These are phyloP conservation scores for Chironomus striatipennis DNA, from an alignment of 1,140 invertebrate species.

Conservation along the genomic window DNA sequence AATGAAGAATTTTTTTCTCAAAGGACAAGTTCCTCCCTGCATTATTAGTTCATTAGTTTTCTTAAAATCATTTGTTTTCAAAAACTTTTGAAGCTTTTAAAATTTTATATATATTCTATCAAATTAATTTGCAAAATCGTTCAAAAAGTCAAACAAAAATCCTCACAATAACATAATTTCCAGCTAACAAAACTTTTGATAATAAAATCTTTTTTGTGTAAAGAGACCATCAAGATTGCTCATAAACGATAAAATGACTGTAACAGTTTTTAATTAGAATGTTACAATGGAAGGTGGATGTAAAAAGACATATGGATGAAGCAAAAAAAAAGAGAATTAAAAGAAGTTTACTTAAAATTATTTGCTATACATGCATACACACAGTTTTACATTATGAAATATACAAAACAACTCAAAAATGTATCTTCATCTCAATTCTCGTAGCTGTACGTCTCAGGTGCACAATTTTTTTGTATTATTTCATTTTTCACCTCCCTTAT, in stretches of 20 bases:
- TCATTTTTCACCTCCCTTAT: no score
- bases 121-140: no score
- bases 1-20: no score
- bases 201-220: not conserved
- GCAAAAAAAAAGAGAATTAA: not conserved
- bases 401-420: no score
- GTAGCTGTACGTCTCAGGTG: not conserved
- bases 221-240: not conserved
- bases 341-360: not conserved
- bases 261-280: constrained; percentile 2
- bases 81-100: no score
- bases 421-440: no score
- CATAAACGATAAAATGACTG: constrained; percentile 5
- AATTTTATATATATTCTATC: no score
- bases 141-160: no score
- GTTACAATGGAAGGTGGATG: not conserved
- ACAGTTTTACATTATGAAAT: not conserved
- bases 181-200: not conserved
- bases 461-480: not conserved
- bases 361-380: not conserved
- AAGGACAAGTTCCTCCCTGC: no score
- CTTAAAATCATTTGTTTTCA: no score
- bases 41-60: no score
- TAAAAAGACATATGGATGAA: not conserved
- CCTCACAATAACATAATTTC: no score